Evolutionary conservation across 2,113 vertebrate species (phyloP).

Genomic region (Notarius quadriscutis): DNA sequence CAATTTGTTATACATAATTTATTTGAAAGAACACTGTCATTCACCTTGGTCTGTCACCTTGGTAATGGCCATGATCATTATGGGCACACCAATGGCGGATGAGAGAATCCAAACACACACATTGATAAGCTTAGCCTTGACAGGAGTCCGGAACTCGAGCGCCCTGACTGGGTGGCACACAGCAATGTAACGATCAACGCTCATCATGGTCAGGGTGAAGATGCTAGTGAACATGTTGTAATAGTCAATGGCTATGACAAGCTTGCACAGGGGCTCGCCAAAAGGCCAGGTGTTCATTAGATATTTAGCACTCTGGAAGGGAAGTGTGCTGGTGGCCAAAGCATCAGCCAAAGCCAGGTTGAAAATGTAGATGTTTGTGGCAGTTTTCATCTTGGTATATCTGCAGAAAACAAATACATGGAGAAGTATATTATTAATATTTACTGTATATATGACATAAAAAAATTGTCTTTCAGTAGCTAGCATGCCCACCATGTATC

Average conservation of each 20-base stretch:
- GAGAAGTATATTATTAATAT: constrained; percentile 4
- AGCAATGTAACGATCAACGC: constrained; percentile 89
- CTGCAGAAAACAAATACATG: constrained; percentile 64
- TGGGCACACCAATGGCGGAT: constrained; percentile 87
- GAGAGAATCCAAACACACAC: constrained; percentile 93
- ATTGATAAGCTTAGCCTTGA: constrained; percentile 93
- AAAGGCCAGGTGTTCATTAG: constrained; percentile 95
- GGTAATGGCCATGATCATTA: constrained; percentile 92
- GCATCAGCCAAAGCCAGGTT: constrained; percentile 91
- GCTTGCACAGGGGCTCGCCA: constrained; percentile 87
- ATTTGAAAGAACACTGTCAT: constrained; percentile 38
- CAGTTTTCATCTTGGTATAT: constrained; percentile 97
- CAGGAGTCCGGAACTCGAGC: constrained; percentile 86
- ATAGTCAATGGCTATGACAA: constrained; percentile 91
- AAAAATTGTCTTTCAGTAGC: not conserved
- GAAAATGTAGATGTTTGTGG: constrained; percentile 98
- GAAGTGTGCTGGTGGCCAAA: constrained; percentile 90
- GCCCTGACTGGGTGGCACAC: constrained; percentile 93
- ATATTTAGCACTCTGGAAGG: constrained; percentile 94
- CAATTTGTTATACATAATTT: not conserved
- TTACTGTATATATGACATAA: not conserved
- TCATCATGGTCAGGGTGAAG: constrained; percentile 98
- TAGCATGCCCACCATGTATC: not conserved
- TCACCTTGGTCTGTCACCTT: constrained; percentile 77
- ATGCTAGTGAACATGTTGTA: constrained; percentile 99